Evolutionary conservation across 2,888 invertebrate genomes (phyloP), one percentile per base, ranked within the genome.

Genomic region (Blastobasis lacticolella): DNA sequence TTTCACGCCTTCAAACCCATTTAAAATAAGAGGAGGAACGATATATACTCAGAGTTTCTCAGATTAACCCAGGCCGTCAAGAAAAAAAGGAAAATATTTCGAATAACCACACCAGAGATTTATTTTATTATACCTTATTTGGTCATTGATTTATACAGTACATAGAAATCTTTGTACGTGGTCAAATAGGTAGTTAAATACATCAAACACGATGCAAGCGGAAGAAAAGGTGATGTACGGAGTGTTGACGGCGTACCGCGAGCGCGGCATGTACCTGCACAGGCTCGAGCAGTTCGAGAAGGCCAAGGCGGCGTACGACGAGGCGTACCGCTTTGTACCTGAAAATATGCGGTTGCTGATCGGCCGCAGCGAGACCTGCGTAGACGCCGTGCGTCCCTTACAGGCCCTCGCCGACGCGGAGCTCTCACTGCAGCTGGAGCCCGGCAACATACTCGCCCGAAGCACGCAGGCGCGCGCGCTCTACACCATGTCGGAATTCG

Each of bases 401-500:
- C 86, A 86, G 56, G 86, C 88, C 0, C 86, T 75, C 54, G 64
- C 79, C 1, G 85, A 86, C 57, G 88, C 88, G 0, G 85, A 87
- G 57, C 60, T 81, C 40, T 87, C 88, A 2, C 77, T 87, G 37
- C 76, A 79, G 57, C 66, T 87, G 8, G 81, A 79, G 56, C 87
- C 88, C 1, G 60, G 56, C 0, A 86, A 84, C 57, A 85, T 87
- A 83, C 77, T 70, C 36, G 87, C 88, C 1, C 73, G 76, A 23
- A 83, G 83, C 57, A 84, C 86, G 85, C 86, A 87, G 59, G 73
- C 85, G 2, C 77, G 83, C 1, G 88, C 87, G 10, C 72, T 86
- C 74, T 87, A 88, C 58, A 81, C 84, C 8, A 81, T 87, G 83
- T 80, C 82, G 0, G 85, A 88, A 58, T 88, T 87, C 54, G 88